Evolutionary conservation across 2,113 vertebrate genomes (phyloP).

Genomic region (Erythrolamprus reginae): DNA sequence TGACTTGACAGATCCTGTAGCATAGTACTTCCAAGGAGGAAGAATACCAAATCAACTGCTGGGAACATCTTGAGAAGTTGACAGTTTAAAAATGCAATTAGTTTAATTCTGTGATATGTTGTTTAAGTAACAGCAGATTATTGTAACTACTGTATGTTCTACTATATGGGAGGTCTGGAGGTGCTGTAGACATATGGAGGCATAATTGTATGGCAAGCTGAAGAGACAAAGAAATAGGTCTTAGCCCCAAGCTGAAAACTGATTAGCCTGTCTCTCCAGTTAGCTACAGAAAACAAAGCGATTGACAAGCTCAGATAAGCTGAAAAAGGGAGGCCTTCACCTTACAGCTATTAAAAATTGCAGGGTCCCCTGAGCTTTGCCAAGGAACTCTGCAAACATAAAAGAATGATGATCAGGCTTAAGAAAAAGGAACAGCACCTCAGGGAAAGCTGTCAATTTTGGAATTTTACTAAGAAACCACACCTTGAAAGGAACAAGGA

Average conservation of each 20-base stretch:
- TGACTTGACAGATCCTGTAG: not conserved
- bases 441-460: slow-evolving; percentile 22
- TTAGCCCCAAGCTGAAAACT: slow-evolving; percentile 20
- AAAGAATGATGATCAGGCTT: not conserved
- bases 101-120: not conserved
- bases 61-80: slow-evolving; percentile 8
- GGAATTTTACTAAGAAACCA: slow-evolving; percentile 19
- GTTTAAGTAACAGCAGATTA: not conserved
- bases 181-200: not conserved
- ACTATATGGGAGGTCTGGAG: slow-evolving; percentile 6
- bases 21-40: not conserved
- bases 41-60: not conserved
- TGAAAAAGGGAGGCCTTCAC: slow-evolving; percentile 8
- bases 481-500: slow-evolving; percentile 16
- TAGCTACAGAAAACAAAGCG: not conserved
- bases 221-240: slow-evolving; percentile 9
- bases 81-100: slow-evolving; percentile 1
- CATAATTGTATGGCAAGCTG: not conserved
- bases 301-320: slow-evolving; percentile 16
- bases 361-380: slow-evolving; percentile 27
- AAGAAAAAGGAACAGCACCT: not conserved
- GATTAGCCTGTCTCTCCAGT: slow-evolving; percentile 14
- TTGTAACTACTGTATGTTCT: slow-evolving; percentile 1
- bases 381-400: slow-evolving; percentile 25
- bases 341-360: slow-evolving; percentile 16